A percentile compares a stretch with the other conserved stretches of the same genome.
Evolutionary conservation across 2,113 vertebrate species (phyloP).

Genomic region (Myotis lucifugus): DNA sequence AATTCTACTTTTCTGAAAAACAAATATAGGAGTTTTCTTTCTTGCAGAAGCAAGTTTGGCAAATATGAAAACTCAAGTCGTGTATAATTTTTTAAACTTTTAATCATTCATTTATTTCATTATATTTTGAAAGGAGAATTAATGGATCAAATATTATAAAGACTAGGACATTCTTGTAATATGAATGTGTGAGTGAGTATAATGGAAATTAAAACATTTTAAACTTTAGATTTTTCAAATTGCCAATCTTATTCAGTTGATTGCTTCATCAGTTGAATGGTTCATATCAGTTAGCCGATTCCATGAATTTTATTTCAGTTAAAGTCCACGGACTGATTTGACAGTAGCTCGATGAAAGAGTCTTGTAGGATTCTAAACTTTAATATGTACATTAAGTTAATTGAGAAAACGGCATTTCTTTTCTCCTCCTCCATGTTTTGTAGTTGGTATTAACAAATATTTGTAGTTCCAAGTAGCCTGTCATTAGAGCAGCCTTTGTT

Average conservation of each 20-base stretch:
- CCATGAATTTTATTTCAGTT: background rate
- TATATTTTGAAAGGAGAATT: constrained; percentile 22
- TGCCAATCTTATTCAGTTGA: background rate
- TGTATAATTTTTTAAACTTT: background rate
- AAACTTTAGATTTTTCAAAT: constrained; percentile 21
- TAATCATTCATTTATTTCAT: background rate
- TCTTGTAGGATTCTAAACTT: background rate
- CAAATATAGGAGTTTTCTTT: background rate
- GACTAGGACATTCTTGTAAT: background rate
- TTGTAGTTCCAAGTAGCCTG: constrained; percentile 38
- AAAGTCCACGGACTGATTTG: background rate
- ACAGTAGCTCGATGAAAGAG: background rate
- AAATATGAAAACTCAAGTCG: constrained; percentile 11
- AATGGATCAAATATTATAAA: background rate
- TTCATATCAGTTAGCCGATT: background rate
- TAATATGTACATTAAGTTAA: background rate
- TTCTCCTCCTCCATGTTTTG: background rate
- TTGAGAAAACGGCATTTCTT: background rate
- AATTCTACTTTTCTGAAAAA: background rate
- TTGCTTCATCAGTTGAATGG: background rate
- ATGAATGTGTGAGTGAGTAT: background rate
- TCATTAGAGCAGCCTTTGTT: constrained; percentile 24
- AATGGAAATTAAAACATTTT: constrained; percentile 27
- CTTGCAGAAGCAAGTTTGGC: background rate
- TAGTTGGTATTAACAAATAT: constrained; percentile 10